Evolutionary conservation across 1,140 invertebrate genomes (phyloP), one percentile per base, ranked within the genome.

Genomic region (Gryon sp.): DNA sequence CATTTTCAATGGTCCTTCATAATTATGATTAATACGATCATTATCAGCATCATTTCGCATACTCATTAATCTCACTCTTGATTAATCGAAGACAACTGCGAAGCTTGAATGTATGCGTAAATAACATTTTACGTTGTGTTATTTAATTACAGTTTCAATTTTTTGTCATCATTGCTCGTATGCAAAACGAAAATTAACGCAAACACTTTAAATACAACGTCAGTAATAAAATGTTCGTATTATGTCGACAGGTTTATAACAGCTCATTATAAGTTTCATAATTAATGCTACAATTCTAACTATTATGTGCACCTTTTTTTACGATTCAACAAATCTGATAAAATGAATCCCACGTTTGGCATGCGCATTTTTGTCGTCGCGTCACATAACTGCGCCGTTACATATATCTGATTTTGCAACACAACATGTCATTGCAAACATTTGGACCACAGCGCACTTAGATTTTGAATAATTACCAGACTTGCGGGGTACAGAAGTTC

Each of bases 11-110:
- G 46, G 28, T 73, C 48, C 41, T 40, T 57, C 57, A 66, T 76
- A 55, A 60, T 66, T 60, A 70, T 73, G 75, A 72, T 82, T 80
- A 63, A 75, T 75, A 45, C 62, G 62, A 72, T 76, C 55, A 55
- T 32, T 46, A 36, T 68, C 55, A 50, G 41, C 41, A 48, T 41
- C 60, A 38, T 52, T 63, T 55, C 55, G 9, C 38, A 15, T 26
- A n/a, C 43, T 65, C 68, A 75, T 76, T 72, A 76, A 76, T 77
- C 73, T 78, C 55, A 46, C 70, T 68, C 73, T 24, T 50, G 26
- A 59, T 45, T 65, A 22, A 69, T 60, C 32, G n/a, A 26, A 45
- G 24, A 52, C 16, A 6, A 41, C 15, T 16, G 12, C 14, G 22
- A 57, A n/a, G n/a, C n/a, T 12, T 46, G 20, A 36, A 38, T 48